phyloP scores from a whole-genome alignment of 2,113 vertebrate genomes.

The Holacanthus passer region DNA sequence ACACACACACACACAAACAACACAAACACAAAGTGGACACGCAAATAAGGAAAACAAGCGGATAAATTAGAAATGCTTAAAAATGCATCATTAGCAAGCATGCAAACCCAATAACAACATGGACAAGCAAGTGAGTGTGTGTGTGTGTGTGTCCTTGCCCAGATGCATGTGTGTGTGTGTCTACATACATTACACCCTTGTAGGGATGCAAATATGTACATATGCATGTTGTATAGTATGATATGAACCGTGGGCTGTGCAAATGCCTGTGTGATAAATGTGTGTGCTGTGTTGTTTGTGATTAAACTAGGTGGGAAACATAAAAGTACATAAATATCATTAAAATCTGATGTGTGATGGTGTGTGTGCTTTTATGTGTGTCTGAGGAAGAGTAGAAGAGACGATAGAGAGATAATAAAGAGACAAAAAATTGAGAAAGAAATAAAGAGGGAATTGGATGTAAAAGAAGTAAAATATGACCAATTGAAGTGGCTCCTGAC shows the following conservation, averaged over 20 bases:
- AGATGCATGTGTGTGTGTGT: background rate
- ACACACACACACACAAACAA: slow-evolving; percentile 33
- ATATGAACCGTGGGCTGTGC: background rate
- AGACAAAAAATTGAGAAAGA: slow-evolving; percentile 12
- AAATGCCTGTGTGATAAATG: background rate
- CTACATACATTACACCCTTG: background rate
- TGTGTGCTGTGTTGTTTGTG: slow-evolving; percentile 1
- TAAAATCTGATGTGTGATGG: background rate
- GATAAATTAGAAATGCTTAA: background rate
- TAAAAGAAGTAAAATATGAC: slow-evolving; percentile 31
- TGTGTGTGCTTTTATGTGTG: background rate
- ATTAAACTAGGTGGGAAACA: slow-evolving; percentile 5
- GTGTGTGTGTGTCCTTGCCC: background rate
- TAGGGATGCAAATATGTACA: background rate
- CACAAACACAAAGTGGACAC: slow-evolving; percentile 24
- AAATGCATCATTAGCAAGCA: slow-evolving; percentile 32
- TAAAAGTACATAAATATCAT: background rate
- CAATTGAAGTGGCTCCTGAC: slow-evolving; percentile 12
- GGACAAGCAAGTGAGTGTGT: background rate
- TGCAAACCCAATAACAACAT: slow-evolving; percentile 47
- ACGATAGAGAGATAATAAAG: slow-evolving; percentile 17
- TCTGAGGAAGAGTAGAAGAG: background rate
- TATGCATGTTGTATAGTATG: slow-evolving; percentile 7
- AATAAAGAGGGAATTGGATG: slow-evolving; percentile 22
- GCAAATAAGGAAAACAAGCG: slow-evolving; percentile 40